Percentiles rank a stretch among this genome's conserved stretches.
Conservation (phyloP, 2,888 invertebrate genomes). For the Xylota sylvarum region DNA sequence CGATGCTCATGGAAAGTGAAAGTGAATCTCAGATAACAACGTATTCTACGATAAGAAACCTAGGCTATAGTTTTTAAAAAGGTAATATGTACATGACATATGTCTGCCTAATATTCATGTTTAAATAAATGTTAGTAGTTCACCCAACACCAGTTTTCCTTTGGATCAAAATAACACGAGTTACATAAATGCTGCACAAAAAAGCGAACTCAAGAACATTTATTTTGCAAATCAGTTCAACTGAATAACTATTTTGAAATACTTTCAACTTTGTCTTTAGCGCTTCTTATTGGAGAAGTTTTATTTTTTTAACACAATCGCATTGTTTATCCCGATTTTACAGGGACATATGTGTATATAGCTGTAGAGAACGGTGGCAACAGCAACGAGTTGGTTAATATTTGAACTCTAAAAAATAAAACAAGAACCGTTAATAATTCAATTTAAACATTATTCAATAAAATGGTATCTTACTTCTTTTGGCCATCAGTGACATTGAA, state of each 20-base stretch:
- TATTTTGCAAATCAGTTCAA: constrained; percentile 60
- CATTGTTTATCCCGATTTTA: constrained; percentile 80
- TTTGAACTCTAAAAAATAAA: constrained; percentile 86
- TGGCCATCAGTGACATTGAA: constrained; percentile 82
- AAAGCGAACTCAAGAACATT: constrained; percentile 64
- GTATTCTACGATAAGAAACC: no score
- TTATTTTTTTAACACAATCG: not conserved
- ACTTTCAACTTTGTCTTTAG: constrained; percentile 18
- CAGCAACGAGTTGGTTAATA: constrained; percentile 86
- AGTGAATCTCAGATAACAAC: no score
- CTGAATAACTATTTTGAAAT: constrained; percentile 35
- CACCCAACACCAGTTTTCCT: no score
- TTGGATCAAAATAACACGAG: not conserved
- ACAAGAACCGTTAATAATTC: not conserved
- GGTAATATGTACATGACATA: no score
- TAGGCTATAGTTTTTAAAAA: no score
- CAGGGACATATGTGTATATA: constrained; percentile 90
- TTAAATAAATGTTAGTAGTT: no score
- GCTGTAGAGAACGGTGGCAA: constrained; percentile 88
- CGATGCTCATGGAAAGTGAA: no score
- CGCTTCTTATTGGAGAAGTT: constrained; percentile 4
- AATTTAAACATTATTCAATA: not conserved
- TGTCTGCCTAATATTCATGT: no score
- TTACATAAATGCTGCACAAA: constrained; percentile 64
- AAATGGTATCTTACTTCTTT: constrained; percentile 78